phyloP scores from a whole-genome alignment of 2,113 vertebrate genomes.

The Amazona guildingii region DNA sequence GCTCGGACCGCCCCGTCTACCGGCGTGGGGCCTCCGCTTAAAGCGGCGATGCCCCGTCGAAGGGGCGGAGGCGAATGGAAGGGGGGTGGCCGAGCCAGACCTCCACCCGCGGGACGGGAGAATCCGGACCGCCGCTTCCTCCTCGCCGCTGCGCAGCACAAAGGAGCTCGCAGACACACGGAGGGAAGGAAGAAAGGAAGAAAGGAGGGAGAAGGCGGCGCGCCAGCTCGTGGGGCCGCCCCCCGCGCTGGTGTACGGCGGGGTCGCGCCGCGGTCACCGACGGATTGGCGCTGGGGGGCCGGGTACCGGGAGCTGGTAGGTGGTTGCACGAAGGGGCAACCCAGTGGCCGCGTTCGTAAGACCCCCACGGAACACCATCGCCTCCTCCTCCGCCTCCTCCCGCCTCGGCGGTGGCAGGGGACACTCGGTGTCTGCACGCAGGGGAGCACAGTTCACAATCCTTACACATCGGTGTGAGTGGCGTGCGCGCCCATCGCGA shows the following conservation, averaged over 20 bases:
- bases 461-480: background rate
- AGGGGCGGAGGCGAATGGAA: background rate
- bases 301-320: background rate
- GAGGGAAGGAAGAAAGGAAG: background rate
- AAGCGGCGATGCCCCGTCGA: conserved; percentile 56
- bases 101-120: background rate
- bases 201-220: background rate
- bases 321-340: background rate
- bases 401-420: background rate
- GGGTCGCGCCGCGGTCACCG: background rate
- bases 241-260: background rate
- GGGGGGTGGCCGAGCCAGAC: background rate
- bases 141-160: background rate
- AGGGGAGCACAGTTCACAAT: background rate
- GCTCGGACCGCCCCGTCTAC: conserved; percentile 32
- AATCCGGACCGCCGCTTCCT: background rate
- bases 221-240: background rate
- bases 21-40: conserved; percentile 54
- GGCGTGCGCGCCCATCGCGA: background rate
- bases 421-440: background rate
- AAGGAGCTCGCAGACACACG: background rate
- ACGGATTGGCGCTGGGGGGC: background rate
- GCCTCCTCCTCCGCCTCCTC: too few relatives aligned
- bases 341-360: background rate
- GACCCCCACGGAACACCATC: background rate